Percentiles rank a stretch among this genome's conserved stretches.
These are phyloP conservation scores for Drosophila merina DNA, from an alignment of 2,888 invertebrate genomes.

Conservation along the genomic window DNA sequence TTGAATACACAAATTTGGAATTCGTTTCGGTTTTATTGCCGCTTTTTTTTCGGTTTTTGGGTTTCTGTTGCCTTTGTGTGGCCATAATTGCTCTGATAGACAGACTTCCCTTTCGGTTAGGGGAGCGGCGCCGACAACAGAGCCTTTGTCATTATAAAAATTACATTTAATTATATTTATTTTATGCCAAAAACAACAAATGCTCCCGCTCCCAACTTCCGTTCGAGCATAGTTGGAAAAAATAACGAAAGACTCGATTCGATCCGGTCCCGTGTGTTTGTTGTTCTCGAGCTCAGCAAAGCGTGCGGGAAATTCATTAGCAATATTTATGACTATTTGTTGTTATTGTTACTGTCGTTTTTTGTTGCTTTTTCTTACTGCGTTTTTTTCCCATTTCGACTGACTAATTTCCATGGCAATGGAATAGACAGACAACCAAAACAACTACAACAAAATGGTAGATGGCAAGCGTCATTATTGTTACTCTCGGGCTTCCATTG, in stretches of 20 bases:
- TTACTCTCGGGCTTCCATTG: slow-evolving; percentile 46
- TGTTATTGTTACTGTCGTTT: slow-evolving; percentile 7
- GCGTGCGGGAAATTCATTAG: slow-evolving; percentile 81
- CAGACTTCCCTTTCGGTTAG: slow-evolving; percentile 16
- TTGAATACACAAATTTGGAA: slow-evolving; percentile 40
- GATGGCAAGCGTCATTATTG: slow-evolving; percentile 54
- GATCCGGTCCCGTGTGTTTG: slow-evolving; percentile 16
- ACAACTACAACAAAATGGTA: slow-evolving; percentile 23
- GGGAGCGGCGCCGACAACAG: slow-evolving; percentile 41
- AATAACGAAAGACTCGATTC: slow-evolving; percentile 39
- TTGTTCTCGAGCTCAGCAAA: slow-evolving; percentile 63
- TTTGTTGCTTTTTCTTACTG: slow-evolving; percentile 23
- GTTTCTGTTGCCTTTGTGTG: background rate
- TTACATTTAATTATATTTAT: slow-evolving; percentile 78
- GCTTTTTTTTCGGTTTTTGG: background rate
- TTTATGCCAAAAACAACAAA: slow-evolving; percentile 53
- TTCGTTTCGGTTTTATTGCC: slow-evolving; percentile 17
- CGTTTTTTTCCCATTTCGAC: slow-evolving; percentile 47
- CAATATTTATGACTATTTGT: slow-evolving; percentile 73
- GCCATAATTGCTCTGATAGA: slow-evolving; percentile 27
- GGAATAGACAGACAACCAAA: slow-evolving; percentile 20
- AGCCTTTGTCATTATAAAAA: slow-evolving; percentile 77
- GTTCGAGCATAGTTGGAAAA: slow-evolving; percentile 48
- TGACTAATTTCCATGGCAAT: slow-evolving; percentile 68
- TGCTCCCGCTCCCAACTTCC: slow-evolving; percentile 69